Evolutionary conservation across 2,888 invertebrate genomes (phyloP), one percentile per base, ranked within the genome.

Genomic region (Ormyrus pomaceus): DNA sequence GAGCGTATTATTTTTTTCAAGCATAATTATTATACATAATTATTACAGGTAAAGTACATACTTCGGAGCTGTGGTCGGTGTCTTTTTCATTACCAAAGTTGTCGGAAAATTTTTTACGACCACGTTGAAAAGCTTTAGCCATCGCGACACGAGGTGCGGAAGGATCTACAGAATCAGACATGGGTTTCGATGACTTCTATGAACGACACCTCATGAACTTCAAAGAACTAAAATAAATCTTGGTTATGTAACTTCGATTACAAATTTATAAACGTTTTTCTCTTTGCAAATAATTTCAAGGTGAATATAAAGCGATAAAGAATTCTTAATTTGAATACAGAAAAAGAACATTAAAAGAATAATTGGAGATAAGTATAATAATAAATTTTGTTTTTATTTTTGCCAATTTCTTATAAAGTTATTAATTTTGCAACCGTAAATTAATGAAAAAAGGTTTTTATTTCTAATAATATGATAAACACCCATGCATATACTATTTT

Each of bases 101-200:
- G 80, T 86, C 88, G 0, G 89, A 88, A 83, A 89, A 89, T 81
- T 87, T 89, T 13, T 85, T 83, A 10, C 89, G 86, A 10, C 89
- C 89, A n/a, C 85, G 85, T 75, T 86, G 86, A 74, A 89, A 89
- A 46, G 89, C 89, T 13, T 85, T 79, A 9, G 87, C 74, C 46
- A 89, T 87, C 8, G 88, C 89, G 2, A 83, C 75, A 68, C 86
- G 86, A 50, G 87, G 86, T 82, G 84, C 50, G 3, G 77, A 72
- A 51, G 74, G 53, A 7, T 34, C 72, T 58, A 11, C 75, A 13
- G 13, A 62, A n/a, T 80, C 82, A n/a, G 78, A 64, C 80, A 82
- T 82, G 34, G 34, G 34, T 34, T 34, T 34, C 34, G 34, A 53
- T 5, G 74, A 34, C n/a, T 50, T 51, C 45, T 45, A 0, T 55